These are phyloP conservation scores for Noctua janthina DNA, from an alignment of 2,888 invertebrate genomes.

Conservation along the genomic window DNA sequence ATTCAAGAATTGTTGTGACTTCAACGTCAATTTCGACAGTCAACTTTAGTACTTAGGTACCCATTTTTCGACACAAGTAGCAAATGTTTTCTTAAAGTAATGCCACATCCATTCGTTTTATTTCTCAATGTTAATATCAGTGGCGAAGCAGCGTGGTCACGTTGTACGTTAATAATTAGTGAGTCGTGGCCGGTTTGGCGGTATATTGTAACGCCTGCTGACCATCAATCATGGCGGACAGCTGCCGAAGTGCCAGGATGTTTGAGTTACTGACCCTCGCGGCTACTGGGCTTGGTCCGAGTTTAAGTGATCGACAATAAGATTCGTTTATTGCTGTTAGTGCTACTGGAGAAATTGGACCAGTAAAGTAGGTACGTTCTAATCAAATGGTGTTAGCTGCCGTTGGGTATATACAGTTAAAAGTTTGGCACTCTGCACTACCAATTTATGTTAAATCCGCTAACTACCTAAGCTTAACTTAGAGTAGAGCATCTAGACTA, in stretches of 20 bases:
- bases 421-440: background rate
- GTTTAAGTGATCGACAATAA: constrained; percentile 37
- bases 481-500: background rate
- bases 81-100: background rate
- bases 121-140: background rate
- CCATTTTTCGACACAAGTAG: background rate
- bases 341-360: background rate
- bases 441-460: background rate
- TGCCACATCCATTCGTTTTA: constrained; percentile 16
- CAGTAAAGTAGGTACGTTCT: background rate
- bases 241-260: constrained; percentile 61
- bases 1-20: background rate
- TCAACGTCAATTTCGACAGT: background rate
- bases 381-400: background rate
- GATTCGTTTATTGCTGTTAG: constrained; percentile 19
- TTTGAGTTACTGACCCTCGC: constrained; percentile 59
- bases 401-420: background rate
- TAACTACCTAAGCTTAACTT: background rate
- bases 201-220: constrained; percentile 53
- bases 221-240: constrained; percentile 61
- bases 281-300: constrained; percentile 50
- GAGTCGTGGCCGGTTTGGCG: constrained; percentile 23
- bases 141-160: background rate
- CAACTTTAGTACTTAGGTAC: background rate
- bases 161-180: constrained; percentile 52